Conservation (phyloP, 2,888 invertebrate species). For the Polydrusus cervinus region DNA sequence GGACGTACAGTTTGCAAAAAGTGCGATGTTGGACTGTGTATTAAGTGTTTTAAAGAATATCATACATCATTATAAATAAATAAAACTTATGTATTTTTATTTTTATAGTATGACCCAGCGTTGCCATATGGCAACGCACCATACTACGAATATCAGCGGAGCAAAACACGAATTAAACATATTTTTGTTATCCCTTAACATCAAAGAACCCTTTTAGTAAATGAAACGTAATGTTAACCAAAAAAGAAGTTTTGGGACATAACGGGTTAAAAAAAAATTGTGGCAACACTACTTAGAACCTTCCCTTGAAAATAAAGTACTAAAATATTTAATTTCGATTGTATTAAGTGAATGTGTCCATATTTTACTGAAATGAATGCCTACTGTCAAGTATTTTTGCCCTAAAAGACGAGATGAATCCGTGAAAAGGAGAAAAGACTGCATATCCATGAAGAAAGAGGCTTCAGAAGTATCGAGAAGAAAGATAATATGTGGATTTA, state of each 20-base stretch:
- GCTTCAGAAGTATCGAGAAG: too few relatives aligned
- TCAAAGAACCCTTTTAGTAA: not conserved
- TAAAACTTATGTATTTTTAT: constrained; percentile 6
- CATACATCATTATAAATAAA: not conserved
- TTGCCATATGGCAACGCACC: constrained; percentile 3
- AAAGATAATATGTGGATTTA: too few relatives aligned
- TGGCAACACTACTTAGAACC: too few relatives aligned
- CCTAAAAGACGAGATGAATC: too few relatives aligned
- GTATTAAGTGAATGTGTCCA: too few relatives aligned
- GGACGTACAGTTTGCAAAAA: not conserved
- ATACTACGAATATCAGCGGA: too few relatives aligned
- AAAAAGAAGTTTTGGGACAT: not conserved
- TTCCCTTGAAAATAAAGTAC: too few relatives aligned
- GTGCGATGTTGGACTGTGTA: constrained; percentile 4
- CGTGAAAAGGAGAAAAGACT: too few relatives aligned
- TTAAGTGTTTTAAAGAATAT: constrained; percentile 1
- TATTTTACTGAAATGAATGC: too few relatives aligned
- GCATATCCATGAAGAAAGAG: too few relatives aligned
- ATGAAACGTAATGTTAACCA: not conserved
- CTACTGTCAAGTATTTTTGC: too few relatives aligned
- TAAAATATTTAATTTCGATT: too few relatives aligned
- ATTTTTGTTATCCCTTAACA: not conserved
- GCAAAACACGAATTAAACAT: not conserved
- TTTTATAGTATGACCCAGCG: not conserved
- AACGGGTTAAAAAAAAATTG: constrained; percentile 9